Base-by-base conservation (phyloP, 2,113 vertebrate genomes). In the Gopherus flavomarginatus region DNA sequence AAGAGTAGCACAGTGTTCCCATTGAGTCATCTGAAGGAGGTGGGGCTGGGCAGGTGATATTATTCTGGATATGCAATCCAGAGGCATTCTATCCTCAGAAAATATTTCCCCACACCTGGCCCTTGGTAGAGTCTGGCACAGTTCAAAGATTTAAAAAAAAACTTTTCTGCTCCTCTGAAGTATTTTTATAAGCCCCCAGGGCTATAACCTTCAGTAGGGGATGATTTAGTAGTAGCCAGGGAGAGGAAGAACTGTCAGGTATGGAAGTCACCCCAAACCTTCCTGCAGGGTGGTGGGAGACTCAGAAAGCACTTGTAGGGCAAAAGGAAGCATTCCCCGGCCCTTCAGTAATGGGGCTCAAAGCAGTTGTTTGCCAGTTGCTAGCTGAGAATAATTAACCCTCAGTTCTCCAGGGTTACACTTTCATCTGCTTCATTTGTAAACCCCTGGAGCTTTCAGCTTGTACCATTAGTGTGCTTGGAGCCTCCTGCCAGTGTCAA, bases 381-480 rank as follows among this genome's bases (percentile, higher is more conserved):
- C 38, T 44, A 77, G 42, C 27, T 42, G 42, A 42, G 42, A 77
- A 77, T 44, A 11, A 77, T 44, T 27, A 44, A 77, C 72, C 42
- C 38, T 44, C 42, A 86, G 92, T 94, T 85, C 91, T 21, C 81
- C 89, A 87, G 86, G 29, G 11, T 17, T 93, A 85, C 93, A 92
- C 81, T 87, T 97, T 96, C 95, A 96, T 96, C 87, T 95, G 92
- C 81, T 97, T 90, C 65, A 83, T 87, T 86, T 83, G 90, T 87
- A 95, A 96, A 94, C 93, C 96, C 94, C 96, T 2, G 27, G 92
- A 83, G 96, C 89, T 96, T 97, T 90, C 65, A 69, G 0, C 95
- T 95, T 97, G 96, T 97, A 96, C 95, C 95, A 96, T 97, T 97
- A 97, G 95, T 92, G 72, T 89, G 95, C 8, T 52, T 95, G 83